Evolutionary conservation across 2,888 invertebrate genomes (phyloP).

Genomic region (Sesamia inferens): DNA sequence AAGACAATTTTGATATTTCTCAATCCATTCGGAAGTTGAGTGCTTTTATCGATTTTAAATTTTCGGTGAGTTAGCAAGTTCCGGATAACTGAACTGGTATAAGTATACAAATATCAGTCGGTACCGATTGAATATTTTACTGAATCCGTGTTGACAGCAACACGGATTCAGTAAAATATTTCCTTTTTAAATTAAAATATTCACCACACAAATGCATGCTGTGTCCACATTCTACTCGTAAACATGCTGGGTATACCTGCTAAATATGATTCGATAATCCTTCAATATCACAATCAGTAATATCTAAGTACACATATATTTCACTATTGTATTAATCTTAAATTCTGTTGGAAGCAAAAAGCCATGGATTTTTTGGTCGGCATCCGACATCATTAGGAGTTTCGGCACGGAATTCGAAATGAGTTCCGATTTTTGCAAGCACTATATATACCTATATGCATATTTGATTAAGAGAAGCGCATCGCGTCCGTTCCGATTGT

Average conservation of each 20-base stretch:
- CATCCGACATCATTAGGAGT: slow-evolving; percentile 26
- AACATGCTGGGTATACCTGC: background rate
- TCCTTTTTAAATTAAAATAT: no score
- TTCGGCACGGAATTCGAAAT: slow-evolving; percentile 28
- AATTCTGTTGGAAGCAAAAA: slow-evolving; percentile 6
- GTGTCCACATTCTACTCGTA: background rate
- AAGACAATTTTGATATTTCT: background rate
- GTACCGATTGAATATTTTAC: no score
- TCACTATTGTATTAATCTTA: slow-evolving; percentile 4
- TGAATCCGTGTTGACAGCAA: no score
- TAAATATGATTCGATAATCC: background rate
- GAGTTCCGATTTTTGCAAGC: slow-evolving; percentile 29
- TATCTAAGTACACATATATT: background rate
- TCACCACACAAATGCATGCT: no score
- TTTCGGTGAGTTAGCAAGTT: background rate
- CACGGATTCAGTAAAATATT: background rate
- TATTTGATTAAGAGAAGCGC: slow-evolving; percentile 25
- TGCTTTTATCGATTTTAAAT: background rate
- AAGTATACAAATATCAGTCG: background rate
- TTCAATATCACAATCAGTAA: slow-evolving; percentile 7
- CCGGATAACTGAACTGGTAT: background rate
- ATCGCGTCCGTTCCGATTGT: background rate
- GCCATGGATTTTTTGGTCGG: slow-evolving; percentile 16
- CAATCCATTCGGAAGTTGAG: background rate
- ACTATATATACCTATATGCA: slow-evolving; percentile 4